Conservation (phyloP, 2,888 invertebrate genomes). For the Zhengitettix transpicula region DNA sequence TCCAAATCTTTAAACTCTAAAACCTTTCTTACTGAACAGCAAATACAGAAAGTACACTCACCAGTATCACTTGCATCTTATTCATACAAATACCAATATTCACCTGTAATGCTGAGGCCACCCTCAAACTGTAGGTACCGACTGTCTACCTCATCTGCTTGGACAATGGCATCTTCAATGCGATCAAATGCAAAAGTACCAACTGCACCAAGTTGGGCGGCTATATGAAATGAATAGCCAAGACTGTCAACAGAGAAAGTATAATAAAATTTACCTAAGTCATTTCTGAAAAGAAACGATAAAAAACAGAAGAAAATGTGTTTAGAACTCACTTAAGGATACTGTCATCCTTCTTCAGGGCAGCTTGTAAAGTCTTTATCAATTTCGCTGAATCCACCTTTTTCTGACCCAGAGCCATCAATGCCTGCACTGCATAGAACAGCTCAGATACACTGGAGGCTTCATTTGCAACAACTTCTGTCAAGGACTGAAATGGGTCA, state of each 20-base stretch:
- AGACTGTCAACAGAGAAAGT: constrained; percentile 36
- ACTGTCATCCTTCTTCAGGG: constrained; percentile 73
- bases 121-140: constrained; percentile 83
- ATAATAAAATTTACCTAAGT: neutral
- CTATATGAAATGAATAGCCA: constrained; percentile 69
- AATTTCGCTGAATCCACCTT: constrained; percentile 47
- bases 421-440: constrained; percentile 53
- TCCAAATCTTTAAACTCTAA: no score
- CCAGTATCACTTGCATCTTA: no score
- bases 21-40: no score
- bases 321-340: constrained; percentile 39
- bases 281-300: neutral
- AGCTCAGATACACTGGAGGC: constrained; percentile 50
- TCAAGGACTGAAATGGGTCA: no score
- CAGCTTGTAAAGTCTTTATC: constrained; percentile 51
- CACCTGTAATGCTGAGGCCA: constrained; percentile 59
- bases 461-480: constrained; percentile 44
- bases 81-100: neutral
- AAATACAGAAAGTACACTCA: no score
- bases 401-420: constrained; percentile 47
- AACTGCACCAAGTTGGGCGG: constrained; percentile 53
- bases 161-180: constrained; percentile 81
- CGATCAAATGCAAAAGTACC: constrained; percentile 51
- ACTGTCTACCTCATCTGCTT: constrained; percentile 89
- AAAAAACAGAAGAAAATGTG: neutral